Percentiles rank a stretch among this genome's conserved stretches.
phyloP scores from a whole-genome alignment of 2,113 vertebrate genomes.

The Chaenogobius annularis region DNA sequence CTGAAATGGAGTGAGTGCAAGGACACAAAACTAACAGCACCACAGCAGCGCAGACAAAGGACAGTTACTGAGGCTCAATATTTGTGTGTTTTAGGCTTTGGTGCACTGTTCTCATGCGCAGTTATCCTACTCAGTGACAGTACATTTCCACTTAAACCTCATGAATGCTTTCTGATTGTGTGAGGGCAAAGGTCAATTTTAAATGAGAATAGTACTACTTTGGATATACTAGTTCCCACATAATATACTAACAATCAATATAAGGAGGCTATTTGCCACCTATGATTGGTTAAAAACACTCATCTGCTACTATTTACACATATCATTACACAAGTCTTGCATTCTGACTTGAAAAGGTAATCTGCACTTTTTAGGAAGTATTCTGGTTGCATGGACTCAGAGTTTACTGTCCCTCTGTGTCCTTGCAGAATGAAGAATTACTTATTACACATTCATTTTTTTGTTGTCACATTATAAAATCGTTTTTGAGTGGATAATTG shows the following conservation, averaged over 20 bases:
- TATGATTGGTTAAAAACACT: not conserved
- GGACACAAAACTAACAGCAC: constrained; percentile 24
- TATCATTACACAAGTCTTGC: too few relatives aligned
- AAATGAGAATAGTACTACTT: not conserved
- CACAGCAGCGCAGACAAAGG: not conserved
- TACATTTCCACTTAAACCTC: not conserved
- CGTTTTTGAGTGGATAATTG: not conserved
- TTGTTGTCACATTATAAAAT: not conserved
- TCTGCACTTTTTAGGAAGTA: too few relatives aligned
- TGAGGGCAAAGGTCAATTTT: not conserved
- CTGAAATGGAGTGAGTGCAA: constrained; percentile 27
- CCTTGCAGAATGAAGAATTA: too few relatives aligned
- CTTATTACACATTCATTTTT: too few relatives aligned
- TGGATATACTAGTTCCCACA: not conserved
- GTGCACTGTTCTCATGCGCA: not conserved
- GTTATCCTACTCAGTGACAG: not conserved
- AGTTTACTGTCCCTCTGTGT: too few relatives aligned
- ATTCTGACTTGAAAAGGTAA: too few relatives aligned
- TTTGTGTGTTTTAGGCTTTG: not conserved
- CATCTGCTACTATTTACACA: not conserved
- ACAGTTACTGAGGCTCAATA: not conserved
- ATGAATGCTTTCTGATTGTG: not conserved
- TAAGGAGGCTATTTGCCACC: not conserved
- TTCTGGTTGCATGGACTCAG: too few relatives aligned
- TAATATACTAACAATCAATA: not conserved